Conservation (phyloP, 2,113 vertebrate species). For the Mixornis gularis region DNA sequence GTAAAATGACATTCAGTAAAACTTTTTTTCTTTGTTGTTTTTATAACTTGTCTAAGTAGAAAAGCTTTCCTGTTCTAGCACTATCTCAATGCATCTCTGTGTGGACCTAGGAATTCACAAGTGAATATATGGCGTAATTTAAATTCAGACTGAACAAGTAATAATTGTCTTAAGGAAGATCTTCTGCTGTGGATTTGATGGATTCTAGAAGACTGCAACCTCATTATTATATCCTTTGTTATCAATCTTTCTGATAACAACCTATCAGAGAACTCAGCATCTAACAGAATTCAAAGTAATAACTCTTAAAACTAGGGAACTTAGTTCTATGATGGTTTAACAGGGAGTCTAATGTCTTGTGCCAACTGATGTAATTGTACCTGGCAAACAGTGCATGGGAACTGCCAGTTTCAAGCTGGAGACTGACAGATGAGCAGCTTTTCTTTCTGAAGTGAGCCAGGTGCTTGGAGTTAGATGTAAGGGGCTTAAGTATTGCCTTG, state of each 20-base stretch:
- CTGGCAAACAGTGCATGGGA: neutral
- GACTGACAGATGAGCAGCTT: neutral
- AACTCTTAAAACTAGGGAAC: neutral
- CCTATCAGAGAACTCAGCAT: neutral
- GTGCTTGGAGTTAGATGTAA: constrained; percentile 30
- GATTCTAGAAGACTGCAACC: neutral
- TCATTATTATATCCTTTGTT: neutral
- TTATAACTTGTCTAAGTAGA: neutral
- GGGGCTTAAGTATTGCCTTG: neutral
- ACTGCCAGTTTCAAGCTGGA: neutral
- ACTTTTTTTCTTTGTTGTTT: neutral
- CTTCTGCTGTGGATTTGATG: neutral
- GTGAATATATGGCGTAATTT: neutral
- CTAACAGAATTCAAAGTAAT: neutral
- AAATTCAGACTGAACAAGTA: neutral
- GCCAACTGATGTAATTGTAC: neutral
- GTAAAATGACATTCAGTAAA: neutral
- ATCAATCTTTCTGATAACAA: neutral
- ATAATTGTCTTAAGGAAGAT: neutral
- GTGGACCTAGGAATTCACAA: neutral
- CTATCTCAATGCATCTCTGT: neutral
- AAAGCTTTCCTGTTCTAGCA: neutral
- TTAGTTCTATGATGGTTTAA: neutral
- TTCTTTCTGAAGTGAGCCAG: constrained; percentile 4
- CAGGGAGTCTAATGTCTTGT: neutral